Conservation (phyloP, 2,113 vertebrate species). For the Pygathrix nemaeus region DNA sequence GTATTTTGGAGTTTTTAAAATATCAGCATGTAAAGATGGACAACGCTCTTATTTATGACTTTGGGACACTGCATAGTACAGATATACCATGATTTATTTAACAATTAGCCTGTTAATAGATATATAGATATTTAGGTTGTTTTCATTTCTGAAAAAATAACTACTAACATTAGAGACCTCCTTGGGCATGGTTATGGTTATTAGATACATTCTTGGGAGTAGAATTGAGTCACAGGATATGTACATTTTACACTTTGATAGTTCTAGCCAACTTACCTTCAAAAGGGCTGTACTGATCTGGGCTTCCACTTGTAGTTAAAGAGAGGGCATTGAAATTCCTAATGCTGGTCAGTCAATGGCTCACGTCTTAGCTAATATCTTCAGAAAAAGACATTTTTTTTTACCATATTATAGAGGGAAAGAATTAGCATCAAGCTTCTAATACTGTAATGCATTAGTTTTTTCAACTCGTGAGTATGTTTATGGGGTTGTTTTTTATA, state of each 20-base stretch:
- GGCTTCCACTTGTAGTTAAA: not conserved
- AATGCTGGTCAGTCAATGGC: not conserved
- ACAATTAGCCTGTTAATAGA: conserved; percentile 3
- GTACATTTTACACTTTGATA: conserved; percentile 14
- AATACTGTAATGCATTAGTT: not conserved
- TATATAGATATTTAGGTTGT: not conserved
- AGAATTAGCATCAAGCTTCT: not conserved
- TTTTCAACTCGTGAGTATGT: not conserved
- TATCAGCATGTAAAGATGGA: not conserved
- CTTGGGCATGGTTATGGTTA: not conserved
- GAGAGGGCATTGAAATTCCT: not conserved
- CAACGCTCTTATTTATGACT: not conserved
- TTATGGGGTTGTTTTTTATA: not conserved
- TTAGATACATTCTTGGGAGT: not conserved
- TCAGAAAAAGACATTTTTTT: not conserved
- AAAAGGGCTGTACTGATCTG: not conserved
- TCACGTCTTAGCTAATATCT: not conserved
- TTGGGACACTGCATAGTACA: not conserved
- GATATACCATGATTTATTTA: not conserved
- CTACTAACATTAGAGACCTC: not conserved
- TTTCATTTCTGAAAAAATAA: not conserved
- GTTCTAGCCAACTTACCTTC: not conserved
- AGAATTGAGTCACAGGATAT: not conserved
- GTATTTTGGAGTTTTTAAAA: not conserved
- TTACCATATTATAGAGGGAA: not conserved